A percentile compares a stretch with the other conserved stretches of the same genome.
Evolutionary conservation across 2,797 vertebrate species (phyloP).

Genomic region (Hirundo rustica): DNA sequence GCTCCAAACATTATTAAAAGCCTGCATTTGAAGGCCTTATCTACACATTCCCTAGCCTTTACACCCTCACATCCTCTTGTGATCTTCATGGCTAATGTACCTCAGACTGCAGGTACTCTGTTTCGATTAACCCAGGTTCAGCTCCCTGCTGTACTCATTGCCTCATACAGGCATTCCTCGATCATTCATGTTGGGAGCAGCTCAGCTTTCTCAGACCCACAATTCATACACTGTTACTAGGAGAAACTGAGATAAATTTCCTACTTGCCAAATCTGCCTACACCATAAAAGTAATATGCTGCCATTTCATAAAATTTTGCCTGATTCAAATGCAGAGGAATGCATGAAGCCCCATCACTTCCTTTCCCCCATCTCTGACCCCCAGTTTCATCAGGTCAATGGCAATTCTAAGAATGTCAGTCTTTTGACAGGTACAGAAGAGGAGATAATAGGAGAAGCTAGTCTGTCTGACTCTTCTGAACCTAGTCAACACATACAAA

Average conservation of each 20-base stretch:
- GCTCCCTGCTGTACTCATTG: not conserved
- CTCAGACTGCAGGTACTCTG: not conserved
- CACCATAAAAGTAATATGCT: not conserved
- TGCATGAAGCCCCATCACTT: not conserved
- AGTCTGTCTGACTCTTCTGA: not conserved
- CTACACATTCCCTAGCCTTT: not conserved
- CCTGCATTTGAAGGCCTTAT: not conserved
- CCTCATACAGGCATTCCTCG: not conserved
- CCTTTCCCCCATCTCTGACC: not conserved
- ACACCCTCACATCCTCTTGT: not conserved
- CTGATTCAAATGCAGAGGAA: not conserved
- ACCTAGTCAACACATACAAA: not conserved
- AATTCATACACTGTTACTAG: accelerated
- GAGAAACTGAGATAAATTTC: not conserved
- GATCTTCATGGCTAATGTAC: not conserved
- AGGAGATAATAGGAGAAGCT: not conserved
- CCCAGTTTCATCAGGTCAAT: not conserved
- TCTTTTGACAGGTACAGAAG: not conserved
- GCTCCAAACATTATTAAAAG: not conserved
- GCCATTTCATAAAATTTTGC: not conserved
- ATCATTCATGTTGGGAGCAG: not conserved
- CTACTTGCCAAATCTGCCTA: not conserved
- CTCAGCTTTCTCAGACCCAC: not conserved
- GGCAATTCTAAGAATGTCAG: not conserved
- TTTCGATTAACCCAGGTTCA: not conserved